Base-by-base conservation (phyloP, 2,888 invertebrate genomes). In the Drosophila aldrichi region DNA sequence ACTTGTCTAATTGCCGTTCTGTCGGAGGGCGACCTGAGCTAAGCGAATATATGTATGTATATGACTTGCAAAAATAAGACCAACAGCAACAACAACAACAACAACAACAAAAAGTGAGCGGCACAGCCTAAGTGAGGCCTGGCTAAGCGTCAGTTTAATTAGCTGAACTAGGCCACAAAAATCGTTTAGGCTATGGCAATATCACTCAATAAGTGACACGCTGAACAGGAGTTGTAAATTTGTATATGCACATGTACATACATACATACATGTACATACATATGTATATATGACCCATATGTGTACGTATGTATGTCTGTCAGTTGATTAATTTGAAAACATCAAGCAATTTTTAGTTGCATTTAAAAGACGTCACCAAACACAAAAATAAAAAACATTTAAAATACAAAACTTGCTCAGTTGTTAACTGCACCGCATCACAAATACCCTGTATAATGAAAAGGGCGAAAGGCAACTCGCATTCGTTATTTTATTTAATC, bases 241-340 rank as follows among this genome's bases (percentile, higher is more conserved):
- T 34, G 14, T 12, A 34, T 29, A 8, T 0, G 5, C 5, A 25
- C 25, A 29, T 29, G 32, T 3, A n/a, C 1, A 10, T 41, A 10
- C 16, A 16, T 38, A 7, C 12, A 38, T 16, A 36, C 4, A 14
- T 36, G 5, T 25, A n/a, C 2, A 9, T 41, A 3, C 0, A 6
- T 20, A 6, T 6, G 14, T 20, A 6, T 5, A 20, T 16, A 22
- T 44, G 44, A 20, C 5, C 20, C 14, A 12, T 9, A n/a, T n/a
- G 3, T 5, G n/a, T 18, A 29, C 25, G 41, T 18, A 43, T 43
- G 43, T 14, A 22, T 22, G 14, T 8, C 7, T 22, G 20, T 7
- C 7, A 44, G 22, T 51, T 52, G 10, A 71, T 64, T 59, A 43
- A 64, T 59, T 55, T 40, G 34, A 46, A 71, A 44, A 55, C 55